Evolutionary conservation across 2,888 invertebrate species (phyloP).

Genomic region (Oconnorella tubifera): DNA sequence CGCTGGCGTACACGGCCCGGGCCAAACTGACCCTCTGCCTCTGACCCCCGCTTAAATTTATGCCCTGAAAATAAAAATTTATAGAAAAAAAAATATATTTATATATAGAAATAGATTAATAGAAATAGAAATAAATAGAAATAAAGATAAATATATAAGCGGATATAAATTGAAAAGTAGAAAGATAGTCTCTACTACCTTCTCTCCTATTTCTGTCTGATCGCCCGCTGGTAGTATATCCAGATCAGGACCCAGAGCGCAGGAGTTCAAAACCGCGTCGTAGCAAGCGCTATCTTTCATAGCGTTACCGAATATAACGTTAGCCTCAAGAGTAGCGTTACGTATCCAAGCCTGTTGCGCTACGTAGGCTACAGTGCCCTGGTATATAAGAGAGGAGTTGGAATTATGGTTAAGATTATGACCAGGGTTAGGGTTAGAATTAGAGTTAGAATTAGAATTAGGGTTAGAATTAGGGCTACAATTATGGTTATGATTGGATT

Average conservation of each 20-base stretch:
- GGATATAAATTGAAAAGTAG: not conserved
- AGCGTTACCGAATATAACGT: constrained; percentile 57
- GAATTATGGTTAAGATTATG: too few relatives aligned
- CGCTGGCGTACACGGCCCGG: constrained; percentile 18
- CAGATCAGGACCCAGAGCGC: constrained; percentile 27
- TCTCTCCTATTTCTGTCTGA: constrained; percentile 38
- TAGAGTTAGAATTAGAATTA: too few relatives aligned
- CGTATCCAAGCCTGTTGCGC: constrained; percentile 60
- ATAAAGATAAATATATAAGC: not conserved
- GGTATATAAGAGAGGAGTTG: not conserved
- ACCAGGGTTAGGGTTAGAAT: too few relatives aligned
- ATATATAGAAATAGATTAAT: not conserved
- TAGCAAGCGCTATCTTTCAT: constrained; percentile 43
- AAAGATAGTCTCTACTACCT: constrained; percentile 34
- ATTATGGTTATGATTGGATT: too few relatives aligned
- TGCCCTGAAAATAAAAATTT: constrained; percentile 15
- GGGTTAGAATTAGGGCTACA: too few relatives aligned
- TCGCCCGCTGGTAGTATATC: constrained; percentile 28
- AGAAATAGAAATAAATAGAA: not conserved
- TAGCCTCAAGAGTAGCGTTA: constrained; percentile 58
- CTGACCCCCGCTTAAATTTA: constrained; percentile 29
- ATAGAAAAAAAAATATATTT: not conserved
- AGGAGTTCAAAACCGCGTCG: constrained; percentile 26
- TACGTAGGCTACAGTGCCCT: constrained; percentile 42
- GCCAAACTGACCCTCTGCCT: constrained; percentile 28